Percentiles rank a stretch among this genome's conserved stretches.
These are phyloP conservation scores for Meiosimyza platycephala DNA, from an alignment of 2,888 invertebrate genomes.

Conservation along the genomic window DNA sequence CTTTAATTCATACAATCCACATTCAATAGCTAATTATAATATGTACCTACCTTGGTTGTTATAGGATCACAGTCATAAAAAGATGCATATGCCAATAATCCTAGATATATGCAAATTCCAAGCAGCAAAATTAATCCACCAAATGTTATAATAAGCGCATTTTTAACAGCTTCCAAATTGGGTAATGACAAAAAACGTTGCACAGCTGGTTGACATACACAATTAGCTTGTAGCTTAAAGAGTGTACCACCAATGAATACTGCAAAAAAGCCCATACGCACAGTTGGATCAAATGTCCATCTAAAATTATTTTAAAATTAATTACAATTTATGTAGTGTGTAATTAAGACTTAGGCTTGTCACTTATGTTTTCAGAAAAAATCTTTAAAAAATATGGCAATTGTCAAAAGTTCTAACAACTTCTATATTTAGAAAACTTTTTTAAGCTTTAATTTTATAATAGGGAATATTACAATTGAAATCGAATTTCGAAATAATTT, in stretches of 20 bases:
- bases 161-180: constrained; percentile 74
- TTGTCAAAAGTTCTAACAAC: too few species aligned
- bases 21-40: too few species aligned
- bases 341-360: too few species aligned
- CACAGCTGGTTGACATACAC: constrained; percentile 85
- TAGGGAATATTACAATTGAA: too few species aligned
- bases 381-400: too few species aligned
- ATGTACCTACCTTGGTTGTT: constrained; percentile 77
- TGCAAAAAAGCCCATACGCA: constrained; percentile 83
- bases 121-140: constrained; percentile 73
- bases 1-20: constrained; percentile 15
- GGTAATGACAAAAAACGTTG: constrained; percentile 84
- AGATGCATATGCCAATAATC: constrained; percentile 78
- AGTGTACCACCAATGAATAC: constrained; percentile 79
- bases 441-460: too few species aligned
- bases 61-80: constrained; percentile 82
- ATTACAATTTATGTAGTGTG: too few species aligned
- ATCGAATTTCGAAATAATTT: too few species aligned
- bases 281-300: constrained; percentile 80
- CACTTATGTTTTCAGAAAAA: too few species aligned
- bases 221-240: constrained; percentile 79
- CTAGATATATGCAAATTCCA: constrained; percentile 76
- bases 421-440: too few species aligned
- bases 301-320: constrained; percentile 65
- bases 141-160: constrained; percentile 75